Evolutionary conservation across 2,888 invertebrate genomes (phyloP).

Genomic region (Yponomeuta plumbellus): DNA sequence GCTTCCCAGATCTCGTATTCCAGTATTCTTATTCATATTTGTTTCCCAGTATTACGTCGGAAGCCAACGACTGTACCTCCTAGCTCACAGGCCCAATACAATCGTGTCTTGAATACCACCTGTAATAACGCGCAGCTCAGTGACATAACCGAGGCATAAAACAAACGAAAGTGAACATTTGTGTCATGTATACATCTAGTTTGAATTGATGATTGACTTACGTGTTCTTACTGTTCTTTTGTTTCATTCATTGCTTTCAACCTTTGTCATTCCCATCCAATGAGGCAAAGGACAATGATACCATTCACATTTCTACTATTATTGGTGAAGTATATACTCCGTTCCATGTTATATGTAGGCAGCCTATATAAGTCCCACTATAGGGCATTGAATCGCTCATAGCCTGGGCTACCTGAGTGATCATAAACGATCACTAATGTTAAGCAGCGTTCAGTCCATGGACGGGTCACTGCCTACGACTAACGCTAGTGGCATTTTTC

Average conservation of each 20-base stretch:
- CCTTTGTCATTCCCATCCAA: neutral
- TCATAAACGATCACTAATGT: no score
- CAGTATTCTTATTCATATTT: no score
- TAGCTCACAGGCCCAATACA: neutral
- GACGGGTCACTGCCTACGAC: no score
- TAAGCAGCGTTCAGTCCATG: no score
- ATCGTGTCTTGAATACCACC: constrained; percentile 20
- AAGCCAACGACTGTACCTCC: neutral
- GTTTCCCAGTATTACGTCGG: neutral
- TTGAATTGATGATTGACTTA: neutral
- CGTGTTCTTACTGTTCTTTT: neutral
- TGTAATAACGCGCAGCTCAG: constrained; percentile 7
- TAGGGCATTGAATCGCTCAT: neutral
- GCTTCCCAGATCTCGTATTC: no score
- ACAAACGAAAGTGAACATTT: constrained; percentile 3
- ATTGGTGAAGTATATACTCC: neutral
- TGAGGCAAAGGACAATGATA: neutral
- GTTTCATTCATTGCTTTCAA: neutral
- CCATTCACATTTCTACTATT: neutral
- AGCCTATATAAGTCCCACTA: neutral
- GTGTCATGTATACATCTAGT: neutral
- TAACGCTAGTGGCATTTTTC: no score
- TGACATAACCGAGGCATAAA: constrained; percentile 4
- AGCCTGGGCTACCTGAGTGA: no score
- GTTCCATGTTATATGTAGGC: neutral